Conservation (phyloP, 2,113 vertebrate species). For the Pan paniscus region DNA sequence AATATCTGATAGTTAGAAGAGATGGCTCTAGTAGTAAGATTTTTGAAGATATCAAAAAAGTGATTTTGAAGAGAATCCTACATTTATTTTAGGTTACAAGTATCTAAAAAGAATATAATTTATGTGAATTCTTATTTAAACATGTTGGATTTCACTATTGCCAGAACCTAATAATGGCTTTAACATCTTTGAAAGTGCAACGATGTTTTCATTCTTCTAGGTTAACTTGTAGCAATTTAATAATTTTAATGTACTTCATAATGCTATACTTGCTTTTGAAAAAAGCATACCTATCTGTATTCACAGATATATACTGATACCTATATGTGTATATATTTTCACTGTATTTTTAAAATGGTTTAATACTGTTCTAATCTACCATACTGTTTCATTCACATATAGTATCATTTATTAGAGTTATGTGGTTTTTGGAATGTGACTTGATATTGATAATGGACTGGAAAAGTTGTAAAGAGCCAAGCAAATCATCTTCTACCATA, state of each 20-base stretch:
- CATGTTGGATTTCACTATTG: background rate
- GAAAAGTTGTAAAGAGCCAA: conserved; percentile 33
- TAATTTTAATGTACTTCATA: conserved; percentile 14
- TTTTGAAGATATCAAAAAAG: background rate
- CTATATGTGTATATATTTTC: background rate
- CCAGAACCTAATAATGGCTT: background rate
- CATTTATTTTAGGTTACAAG: conserved; percentile 10
- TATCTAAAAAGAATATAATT: background rate
- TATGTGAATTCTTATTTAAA: conserved; percentile 3
- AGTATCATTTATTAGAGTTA: conserved; percentile 15
- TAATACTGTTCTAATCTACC: background rate
- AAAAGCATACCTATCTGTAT: background rate
- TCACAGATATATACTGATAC: background rate
- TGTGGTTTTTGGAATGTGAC: conserved; percentile 25
- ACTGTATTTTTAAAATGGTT: background rate
- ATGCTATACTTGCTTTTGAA: background rate
- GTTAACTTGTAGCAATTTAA: conserved; percentile 17
- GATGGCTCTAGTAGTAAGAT: background rate
- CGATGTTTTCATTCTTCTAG: conserved; percentile 46
- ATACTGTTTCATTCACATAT: conserved; percentile 29
- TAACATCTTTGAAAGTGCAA: background rate
- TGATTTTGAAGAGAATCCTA: conserved; percentile 33
- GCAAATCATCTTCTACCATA: background rate
- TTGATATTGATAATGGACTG: conserved; percentile 39
- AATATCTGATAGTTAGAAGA: background rate